Base-by-base conservation (phyloP, 2,113 vertebrate genomes). In the Charadrius vociferus region DNA sequence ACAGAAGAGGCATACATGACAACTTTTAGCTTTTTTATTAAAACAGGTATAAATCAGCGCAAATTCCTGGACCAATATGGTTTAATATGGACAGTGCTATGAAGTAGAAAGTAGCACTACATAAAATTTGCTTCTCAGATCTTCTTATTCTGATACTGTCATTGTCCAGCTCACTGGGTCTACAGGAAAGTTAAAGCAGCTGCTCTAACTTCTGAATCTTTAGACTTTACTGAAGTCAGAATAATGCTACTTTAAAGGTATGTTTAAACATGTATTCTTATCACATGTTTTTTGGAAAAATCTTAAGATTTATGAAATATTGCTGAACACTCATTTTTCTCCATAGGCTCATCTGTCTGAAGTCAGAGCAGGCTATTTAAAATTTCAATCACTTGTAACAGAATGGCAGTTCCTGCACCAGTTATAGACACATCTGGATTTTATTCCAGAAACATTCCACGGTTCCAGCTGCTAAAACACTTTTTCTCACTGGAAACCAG, bases 401-500 rank as follows among this genome's bases (percentile, higher is more conserved):
- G 70, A 82, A 70, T 34, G 67, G 58, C 20, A 26, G 20, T 26
- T 96, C 59, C 85, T 88, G 55, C 43, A 58, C 14, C 50, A 43
- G 29, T 20, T 55, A 67, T 21, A 43, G 39, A 61, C 77, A 93
- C 96, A 96, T 93, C 93, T 97, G 94, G 88, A 83, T 86, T 94
- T 95, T 83, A 93, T 96, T 88, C 55, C 82, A 81, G 79, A 83
- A 68, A 66, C 47, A 53, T 73, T 62, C 75, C 55, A 24, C 1
- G 2, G 27, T 59, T 88, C 50, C 9, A 34, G 75, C 88, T 90
- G 88, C 75, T 93, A 55, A 73, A 96, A 9, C 37, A 6, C 41
- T 92, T 77, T 16, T 93, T 79, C 75, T 81, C 0, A 0, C 13
- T 12, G 11, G 47, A 95, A 91, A 73, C 53, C 14, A 36, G 63